Evolutionary conservation across 2,797 vertebrate species (phyloP).

Genomic region (Siniperca scherzeri): DNA sequence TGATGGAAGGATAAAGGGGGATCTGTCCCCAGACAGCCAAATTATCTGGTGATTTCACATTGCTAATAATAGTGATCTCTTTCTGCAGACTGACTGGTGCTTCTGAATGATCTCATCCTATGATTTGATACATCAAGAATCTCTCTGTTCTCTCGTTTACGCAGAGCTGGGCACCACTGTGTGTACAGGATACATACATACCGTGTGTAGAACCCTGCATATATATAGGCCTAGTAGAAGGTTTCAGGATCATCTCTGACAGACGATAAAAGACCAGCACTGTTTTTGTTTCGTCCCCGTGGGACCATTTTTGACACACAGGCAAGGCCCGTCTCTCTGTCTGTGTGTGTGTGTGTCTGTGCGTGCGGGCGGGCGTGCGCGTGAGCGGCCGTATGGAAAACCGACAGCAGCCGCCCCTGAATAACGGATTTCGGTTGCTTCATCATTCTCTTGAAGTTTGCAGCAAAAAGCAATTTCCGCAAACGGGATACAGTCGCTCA

Average conservation of each 20-base stretch:
- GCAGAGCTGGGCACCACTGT: constrained; percentile 27
- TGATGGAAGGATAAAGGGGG: constrained; percentile 40
- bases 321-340: constrained; percentile 42
- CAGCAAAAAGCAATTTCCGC: constrained; percentile 64
- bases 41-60: constrained; percentile 70
- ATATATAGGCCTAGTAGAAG: too few species aligned
- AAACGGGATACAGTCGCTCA: constrained; percentile 27
- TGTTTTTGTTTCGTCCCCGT: background rate
- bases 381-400: constrained; percentile 25
- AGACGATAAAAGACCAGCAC: background rate
- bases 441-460: constrained; percentile 62
- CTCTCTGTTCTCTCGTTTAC: constrained; percentile 49
- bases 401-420: constrained; percentile 68
- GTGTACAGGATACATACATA: background rate
- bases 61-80: constrained; percentile 70
- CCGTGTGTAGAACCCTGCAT: background rate
- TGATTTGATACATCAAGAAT: constrained; percentile 80
- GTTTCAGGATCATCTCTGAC: background rate
- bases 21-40: constrained; percentile 51
- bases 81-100: constrained; percentile 59
- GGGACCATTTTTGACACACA: constrained; percentile 23
- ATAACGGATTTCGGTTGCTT: constrained; percentile 64
- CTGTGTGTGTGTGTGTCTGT: background rate
- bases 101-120: constrained; percentile 81
- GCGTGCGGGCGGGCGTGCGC: background rate